Conservation (phyloP, 53 echinoderm and acorn worm genomes). For the Holothuria scabra region DNA sequence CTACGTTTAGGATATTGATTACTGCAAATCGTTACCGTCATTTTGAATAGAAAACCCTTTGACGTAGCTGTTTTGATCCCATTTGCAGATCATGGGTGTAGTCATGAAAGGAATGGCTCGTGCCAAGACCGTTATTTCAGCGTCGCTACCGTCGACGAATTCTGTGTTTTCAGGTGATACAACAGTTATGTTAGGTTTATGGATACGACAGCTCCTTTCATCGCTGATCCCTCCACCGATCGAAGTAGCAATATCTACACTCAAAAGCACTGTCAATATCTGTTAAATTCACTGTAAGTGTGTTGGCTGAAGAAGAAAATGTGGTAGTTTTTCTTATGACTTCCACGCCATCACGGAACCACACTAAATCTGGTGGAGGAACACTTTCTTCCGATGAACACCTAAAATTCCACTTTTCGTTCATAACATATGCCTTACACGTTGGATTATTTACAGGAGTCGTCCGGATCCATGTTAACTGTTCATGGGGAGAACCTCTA, state of each 20-base stretch:
- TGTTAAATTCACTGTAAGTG: neutral
- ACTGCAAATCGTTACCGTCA: neutral
- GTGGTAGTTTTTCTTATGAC: too few species aligned
- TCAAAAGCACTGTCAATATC: neutral
- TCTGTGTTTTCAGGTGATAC: too few species aligned
- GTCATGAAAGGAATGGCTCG: neutral
- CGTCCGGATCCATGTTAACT: neutral
- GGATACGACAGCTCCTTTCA: neutral
- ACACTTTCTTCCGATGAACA: neutral
- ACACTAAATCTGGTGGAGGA: too few species aligned
- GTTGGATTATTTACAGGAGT: slow-evolving; percentile 13
- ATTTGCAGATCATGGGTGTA: neutral
- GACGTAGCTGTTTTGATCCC: neutral
- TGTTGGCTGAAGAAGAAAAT: neutral
- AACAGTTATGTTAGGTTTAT: neutral
- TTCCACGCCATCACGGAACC: too few species aligned
- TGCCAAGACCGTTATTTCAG: slow-evolving; percentile 1
- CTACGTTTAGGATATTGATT: neutral
- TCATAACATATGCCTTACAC: neutral
- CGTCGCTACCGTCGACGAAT: neutral
- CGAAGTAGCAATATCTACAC: slow-evolving; percentile 8
- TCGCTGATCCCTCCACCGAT: neutral
- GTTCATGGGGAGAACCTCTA: neutral
- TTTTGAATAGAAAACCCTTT: neutral
- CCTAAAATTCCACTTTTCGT: neutral